Base-by-base conservation (phyloP, 1,140 invertebrate species). In the Archivesica marissinica region DNA sequence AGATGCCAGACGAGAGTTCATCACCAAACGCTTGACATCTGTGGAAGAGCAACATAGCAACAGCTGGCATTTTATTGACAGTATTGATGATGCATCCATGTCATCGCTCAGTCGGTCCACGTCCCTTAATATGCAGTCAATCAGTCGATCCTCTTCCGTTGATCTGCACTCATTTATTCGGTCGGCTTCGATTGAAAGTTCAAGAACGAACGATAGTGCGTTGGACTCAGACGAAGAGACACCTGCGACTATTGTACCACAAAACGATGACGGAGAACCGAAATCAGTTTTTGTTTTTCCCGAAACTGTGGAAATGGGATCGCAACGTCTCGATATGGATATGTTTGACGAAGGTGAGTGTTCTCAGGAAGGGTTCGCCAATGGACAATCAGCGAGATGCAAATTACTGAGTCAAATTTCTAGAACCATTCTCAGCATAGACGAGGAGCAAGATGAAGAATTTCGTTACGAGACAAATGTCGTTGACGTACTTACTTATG, bases 241-340 rank as follows among this genome's bases (percentile, higher is more conserved):
- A 2, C 38, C 2, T 4, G 33, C 33, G 39, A 6, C 15, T n/a
- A 15, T 70, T 70, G 66, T 23, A 23, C 20, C 38, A 25, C 23
- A 61, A 3, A 61, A 23, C 33, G 59, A 61, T 9, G 59, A 61
- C 23, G 38, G 13, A 11, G 33, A 66, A n/a, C n/a, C 23, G 25
- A 28, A 2, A 33, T 28, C 17, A 7, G 17, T 3, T 52, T 30
- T 25, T 7, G 20, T 3, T 1, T 33, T 28, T 70, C 25, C 41
- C 6, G 66, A 70, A 3, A 70, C 66, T 41, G 66, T 70, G 11
- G 66, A 70, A 70, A 70, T 70, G 66, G 66, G 38, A 2, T 70
- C 66, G 13, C 66, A 70, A 20, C 39, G n/a, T 4, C 23, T 0
- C 25, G 66, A 41, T 30, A n/a, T 15, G 23, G 38, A 70, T 25